A percentile compares a stretch with the other conserved stretches of the same genome.
Conservation (phyloP, 2,888 invertebrate genomes). For the Drosophila neonasuta region DNA sequence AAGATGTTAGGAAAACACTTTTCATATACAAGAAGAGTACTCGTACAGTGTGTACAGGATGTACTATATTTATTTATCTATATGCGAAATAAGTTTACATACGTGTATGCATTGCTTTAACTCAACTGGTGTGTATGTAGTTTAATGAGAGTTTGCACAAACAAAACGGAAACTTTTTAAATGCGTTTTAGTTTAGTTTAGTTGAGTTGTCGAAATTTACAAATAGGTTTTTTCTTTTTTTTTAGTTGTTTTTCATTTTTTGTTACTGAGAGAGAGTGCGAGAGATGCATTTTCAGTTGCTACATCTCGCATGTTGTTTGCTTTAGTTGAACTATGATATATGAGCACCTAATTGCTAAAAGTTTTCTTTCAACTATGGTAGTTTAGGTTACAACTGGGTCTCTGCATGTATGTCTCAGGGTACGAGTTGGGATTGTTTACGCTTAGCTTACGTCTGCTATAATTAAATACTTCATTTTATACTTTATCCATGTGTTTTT, state of each 20-base stretch:
- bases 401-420: slow-evolving; percentile 31
- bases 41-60: slow-evolving; percentile 7
- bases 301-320: slow-evolving; percentile 41
- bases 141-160: slow-evolving; percentile 47
- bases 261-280: slow-evolving; percentile 20
- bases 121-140: slow-evolving; percentile 45
- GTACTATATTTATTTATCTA: slow-evolving; percentile 1
- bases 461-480: slow-evolving; percentile 56
- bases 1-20: slow-evolving; percentile 67
- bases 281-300: slow-evolving; percentile 48
- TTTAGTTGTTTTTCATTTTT: neutral
- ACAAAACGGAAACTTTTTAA: slow-evolving; percentile 68
- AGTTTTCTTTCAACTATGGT: slow-evolving; percentile 53
- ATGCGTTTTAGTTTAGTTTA: slow-evolving; percentile 63
- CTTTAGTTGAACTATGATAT: slow-evolving; percentile 72
- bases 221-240: slow-evolving; percentile 37
- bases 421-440: slow-evolving; percentile 62
- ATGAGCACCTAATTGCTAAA: slow-evolving; percentile 75
- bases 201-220: slow-evolving; percentile 64
- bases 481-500: slow-evolving; percentile 6
- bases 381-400: slow-evolving; percentile 43
- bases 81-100: slow-evolving; percentile 12
- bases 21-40: slow-evolving; percentile 34
- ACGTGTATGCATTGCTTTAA: slow-evolving; percentile 37
- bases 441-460: slow-evolving; percentile 62